A percentile compares a stretch with the other conserved stretches of the same genome.
Conservation (phyloP, 2,797 vertebrate species). For the Poeciliopsis gracilis region DNA sequence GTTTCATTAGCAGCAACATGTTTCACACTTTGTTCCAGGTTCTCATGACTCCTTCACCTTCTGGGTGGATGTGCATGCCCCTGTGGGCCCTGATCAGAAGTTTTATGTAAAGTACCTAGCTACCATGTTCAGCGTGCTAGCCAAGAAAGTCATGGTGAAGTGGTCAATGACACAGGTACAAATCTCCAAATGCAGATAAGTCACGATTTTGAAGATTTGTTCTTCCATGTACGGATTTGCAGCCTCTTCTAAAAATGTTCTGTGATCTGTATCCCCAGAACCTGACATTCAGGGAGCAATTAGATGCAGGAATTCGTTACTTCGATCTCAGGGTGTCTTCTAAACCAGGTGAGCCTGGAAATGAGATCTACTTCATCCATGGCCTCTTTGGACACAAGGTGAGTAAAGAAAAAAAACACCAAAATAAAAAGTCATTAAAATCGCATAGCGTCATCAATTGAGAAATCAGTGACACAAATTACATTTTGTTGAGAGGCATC, state of each 20-base stretch:
- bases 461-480: no score
- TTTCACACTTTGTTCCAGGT: conserved; percentile 74
- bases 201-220: not conserved
- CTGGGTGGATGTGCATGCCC: conserved; percentile 96
- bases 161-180: conserved; percentile 95
- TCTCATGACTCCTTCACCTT: conserved; percentile 98
- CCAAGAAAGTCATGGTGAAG: conserved; percentile 97
- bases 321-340: conserved; percentile 97
- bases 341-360: conserved; percentile 88
- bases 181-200: conserved; percentile 4
- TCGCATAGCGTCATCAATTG: no score
- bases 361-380: conserved; percentile 95
- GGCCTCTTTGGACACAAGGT: conserved; percentile 95
- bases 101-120: conserved; percentile 89
- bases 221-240: not conserved
- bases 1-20: not conserved
- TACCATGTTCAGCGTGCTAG: conserved; percentile 87
- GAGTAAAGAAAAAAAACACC: not conserved
- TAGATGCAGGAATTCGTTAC: conserved; percentile 96
- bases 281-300: conserved; percentile 92
- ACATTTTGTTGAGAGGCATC: no score
- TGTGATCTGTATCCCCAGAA: conserved; percentile 67
- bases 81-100: conserved; percentile 95
- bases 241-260: not conserved
- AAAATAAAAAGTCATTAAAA: no score